phyloP scores from a whole-genome alignment of 2,888 invertebrate genomes.

The Netelia fuscicornis region DNA sequence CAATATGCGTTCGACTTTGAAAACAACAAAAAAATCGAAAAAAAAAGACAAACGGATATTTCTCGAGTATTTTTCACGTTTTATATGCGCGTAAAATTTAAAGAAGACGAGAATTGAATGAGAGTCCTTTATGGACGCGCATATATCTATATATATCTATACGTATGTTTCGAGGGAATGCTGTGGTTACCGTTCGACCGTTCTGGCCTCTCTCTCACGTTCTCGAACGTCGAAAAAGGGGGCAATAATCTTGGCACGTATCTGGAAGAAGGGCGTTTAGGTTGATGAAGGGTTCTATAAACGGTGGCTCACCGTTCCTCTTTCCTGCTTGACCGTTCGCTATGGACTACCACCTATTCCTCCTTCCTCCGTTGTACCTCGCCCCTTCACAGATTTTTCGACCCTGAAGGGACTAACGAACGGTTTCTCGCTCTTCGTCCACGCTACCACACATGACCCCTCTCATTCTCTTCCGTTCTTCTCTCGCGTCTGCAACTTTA shows the following conservation, averaged over 20 bases:
- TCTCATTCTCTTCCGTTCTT: constrained; percentile 7
- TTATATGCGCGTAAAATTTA: constrained; percentile 36
- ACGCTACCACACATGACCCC: constrained; percentile 2
- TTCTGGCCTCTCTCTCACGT: constrained; percentile 26
- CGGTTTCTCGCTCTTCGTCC: constrained; percentile 24
- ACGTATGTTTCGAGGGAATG: not conserved
- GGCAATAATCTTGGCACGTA: constrained; percentile 78
- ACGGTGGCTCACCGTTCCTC: constrained; percentile 69
- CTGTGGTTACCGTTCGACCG: not conserved
- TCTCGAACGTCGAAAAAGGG: constrained; percentile 38
- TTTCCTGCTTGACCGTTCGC: constrained; percentile 45
- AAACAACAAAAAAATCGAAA: not conserved
- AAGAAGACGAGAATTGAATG: constrained; percentile 34
- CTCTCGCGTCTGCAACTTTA: constrained; percentile 13
- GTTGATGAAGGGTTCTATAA: constrained; percentile 84
- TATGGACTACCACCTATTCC: constrained; percentile 20
- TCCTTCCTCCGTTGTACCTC: constrained; percentile 1
- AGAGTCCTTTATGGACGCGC: not conserved
- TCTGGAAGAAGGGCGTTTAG: constrained; percentile 80
- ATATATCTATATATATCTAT: not conserved
- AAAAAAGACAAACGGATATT: not conserved
- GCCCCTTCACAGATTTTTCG: constrained; percentile 26
- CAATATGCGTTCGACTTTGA: not conserved
- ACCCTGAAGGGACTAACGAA: constrained; percentile 24
- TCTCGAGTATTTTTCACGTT: not conserved